Base-by-base conservation (phyloP, 2,797 vertebrate genomes). In the Crocidura indochinensis region DNA sequence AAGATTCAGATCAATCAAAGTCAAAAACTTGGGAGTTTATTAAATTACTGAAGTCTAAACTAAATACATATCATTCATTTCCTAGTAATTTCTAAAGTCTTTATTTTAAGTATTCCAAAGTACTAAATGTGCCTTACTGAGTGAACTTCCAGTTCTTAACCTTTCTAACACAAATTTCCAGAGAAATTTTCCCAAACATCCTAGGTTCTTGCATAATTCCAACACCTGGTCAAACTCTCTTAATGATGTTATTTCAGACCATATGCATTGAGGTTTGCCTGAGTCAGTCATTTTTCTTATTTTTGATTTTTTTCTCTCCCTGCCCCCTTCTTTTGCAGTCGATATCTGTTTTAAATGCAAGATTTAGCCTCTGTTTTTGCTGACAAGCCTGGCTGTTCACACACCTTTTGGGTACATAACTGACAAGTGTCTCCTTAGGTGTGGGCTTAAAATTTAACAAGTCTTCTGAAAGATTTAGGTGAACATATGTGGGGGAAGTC, bases 261-360 rank as follows among this genome's bases (percentile, higher is more conserved):
- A 87, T 82, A 96, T 93, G 96, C 95, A 96, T 84, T n/a, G 27
- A 0, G 62, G 64, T 95, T 97, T 95, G 12, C 78, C 97, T 96
- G 96, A 96, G 94, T 98, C 97, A 98, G 97, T 97, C 97, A 90
- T 97, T 98, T 96, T 97, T 95, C 44, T 0, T 91, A 94, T 92
- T 97, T 98, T 97, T 97, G 94, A 97, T 97, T 97, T 97, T 87
- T 94, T 65, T 44, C 71, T 29, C 91, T 75, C 46, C 31, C 81
- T 29, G 1, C 19, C 85, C n/a, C 10, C 29, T 89, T 87, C 95
- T 96, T 94, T 94, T 96, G 96, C 93, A 97, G 97, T 98, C 97
- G 97, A 97, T 97, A 97, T 97, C 97, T 96, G 97, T 97, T 98
- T 97, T 95, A 97, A 97, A 98, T 98, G 94, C 96, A 97, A 96